Evolutionary conservation across 1,140 invertebrate species (phyloP).

Genomic region (Sinonovacula constricta): DNA sequence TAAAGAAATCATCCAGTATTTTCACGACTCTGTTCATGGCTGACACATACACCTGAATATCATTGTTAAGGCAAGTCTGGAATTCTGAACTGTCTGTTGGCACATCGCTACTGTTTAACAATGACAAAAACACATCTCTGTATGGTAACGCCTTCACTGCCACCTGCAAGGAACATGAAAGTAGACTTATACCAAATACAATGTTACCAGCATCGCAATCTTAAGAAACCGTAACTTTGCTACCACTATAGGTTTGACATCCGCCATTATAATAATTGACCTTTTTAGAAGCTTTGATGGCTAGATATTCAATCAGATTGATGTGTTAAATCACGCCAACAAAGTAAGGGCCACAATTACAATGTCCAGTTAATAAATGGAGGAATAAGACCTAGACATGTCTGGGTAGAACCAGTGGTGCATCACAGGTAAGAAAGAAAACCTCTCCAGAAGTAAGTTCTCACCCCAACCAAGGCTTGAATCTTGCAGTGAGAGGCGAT

Average conservation of each 20-base stretch:
- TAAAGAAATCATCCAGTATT: constrained; percentile 72
- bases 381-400: not conserved
- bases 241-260: not conserved
- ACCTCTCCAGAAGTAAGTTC: not conserved
- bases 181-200: constrained; percentile 10
- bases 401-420: not conserved
- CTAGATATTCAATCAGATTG: not conserved
- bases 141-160: constrained; percentile 74
- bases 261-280: not conserved
- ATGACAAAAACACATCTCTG: constrained; percentile 65
- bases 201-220: not conserved
- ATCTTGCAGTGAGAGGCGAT: not conserved
- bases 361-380: not conserved
- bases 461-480: not conserved
- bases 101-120: constrained; percentile 47
- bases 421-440: not conserved
- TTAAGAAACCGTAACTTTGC: not conserved
- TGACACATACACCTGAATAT: constrained; percentile 68
- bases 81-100: constrained; percentile 50
- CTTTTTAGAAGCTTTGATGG: not conserved
- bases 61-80: constrained; percentile 59
- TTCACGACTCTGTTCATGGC: constrained; percentile 64
- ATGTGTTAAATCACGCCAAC: not conserved
- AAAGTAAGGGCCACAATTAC: not conserved
- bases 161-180: constrained; percentile 62